Conservation (phyloP, 2,797 vertebrate species). For the Cirrhinus mrigala region DNA sequence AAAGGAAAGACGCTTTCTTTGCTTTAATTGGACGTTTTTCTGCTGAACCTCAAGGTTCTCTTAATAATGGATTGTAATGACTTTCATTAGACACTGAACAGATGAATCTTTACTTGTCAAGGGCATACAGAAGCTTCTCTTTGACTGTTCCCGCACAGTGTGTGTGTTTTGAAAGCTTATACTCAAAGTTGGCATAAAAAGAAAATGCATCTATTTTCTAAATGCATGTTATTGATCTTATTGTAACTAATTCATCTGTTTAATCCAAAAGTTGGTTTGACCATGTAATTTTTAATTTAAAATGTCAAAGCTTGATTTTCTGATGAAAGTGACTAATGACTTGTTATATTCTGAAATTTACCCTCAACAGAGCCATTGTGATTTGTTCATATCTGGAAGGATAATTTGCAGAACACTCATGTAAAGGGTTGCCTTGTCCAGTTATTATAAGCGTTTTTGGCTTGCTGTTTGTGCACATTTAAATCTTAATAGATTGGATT, state of each 20-base stretch:
- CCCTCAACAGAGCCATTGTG: background rate
- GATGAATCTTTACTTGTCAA: background rate
- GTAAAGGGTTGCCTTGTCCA: background rate
- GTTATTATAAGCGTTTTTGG: background rate
- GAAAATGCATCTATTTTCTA: background rate
- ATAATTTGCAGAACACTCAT: background rate
- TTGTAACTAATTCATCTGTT: background rate
- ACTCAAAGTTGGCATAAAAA: background rate
- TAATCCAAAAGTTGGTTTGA: too few relatives aligned
- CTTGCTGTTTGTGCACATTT: too few relatives aligned
- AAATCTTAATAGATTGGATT: too few relatives aligned
- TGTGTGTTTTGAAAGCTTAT: background rate
- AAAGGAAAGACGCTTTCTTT: background rate
- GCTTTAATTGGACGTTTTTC: conserved; percentile 1
- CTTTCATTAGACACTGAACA: background rate
- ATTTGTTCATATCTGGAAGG: background rate
- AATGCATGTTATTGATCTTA: background rate
- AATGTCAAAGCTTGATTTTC: background rate
- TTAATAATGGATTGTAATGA: background rate
- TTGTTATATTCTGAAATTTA: background rate
- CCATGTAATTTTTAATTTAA: too few relatives aligned
- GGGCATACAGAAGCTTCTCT: background rate
- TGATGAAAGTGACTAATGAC: background rate
- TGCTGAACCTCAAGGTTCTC: background rate
- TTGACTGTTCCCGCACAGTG: background rate